phyloP scores from a whole-genome alignment of 2,888 invertebrate species.

The Galerucella pusilla region DNA sequence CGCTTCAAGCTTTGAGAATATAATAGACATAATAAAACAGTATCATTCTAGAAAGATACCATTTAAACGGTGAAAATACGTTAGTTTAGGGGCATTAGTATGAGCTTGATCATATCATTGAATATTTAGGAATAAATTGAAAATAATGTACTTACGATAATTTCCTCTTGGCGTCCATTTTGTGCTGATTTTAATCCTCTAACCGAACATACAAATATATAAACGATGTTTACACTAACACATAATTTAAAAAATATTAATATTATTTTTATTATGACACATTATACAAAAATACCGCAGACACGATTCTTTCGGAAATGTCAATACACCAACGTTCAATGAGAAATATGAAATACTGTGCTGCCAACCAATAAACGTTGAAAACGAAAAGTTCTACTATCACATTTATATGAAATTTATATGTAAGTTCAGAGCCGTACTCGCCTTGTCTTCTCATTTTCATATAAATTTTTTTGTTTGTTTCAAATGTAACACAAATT shows the following conservation, averaged over 20 bases:
- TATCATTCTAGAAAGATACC: neutral
- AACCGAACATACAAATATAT: conserved; percentile 43
- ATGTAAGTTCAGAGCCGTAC: conserved; percentile 10
- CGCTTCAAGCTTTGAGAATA: neutral
- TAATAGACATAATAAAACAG: neutral
- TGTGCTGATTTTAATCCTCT: conserved; percentile 41
- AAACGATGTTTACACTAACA: conserved; percentile 38
- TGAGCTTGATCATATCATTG: neutral
- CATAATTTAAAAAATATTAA: conserved; percentile 38
- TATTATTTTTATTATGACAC: conserved; percentile 27
- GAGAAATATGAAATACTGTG: conserved; percentile 21
- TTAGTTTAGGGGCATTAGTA: neutral
- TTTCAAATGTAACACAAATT: neutral
- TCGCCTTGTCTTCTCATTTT: no score
- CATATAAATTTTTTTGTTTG: neutral
- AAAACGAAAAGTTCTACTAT: neutral
- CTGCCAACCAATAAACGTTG: conserved; percentile 31
- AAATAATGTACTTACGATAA: conserved; percentile 50
- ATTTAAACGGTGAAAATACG: conserved; percentile 2
- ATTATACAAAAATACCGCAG: conserved; percentile 43
- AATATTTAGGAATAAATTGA: neutral
- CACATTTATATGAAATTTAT: conserved; percentile 2
- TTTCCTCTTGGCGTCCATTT: conserved; percentile 52
- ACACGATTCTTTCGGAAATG: conserved; percentile 42
- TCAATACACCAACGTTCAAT: conserved; percentile 44